Evolutionary conservation across 2,797 vertebrate genomes (phyloP).

Genomic region (Sebastes diploproa): DNA sequence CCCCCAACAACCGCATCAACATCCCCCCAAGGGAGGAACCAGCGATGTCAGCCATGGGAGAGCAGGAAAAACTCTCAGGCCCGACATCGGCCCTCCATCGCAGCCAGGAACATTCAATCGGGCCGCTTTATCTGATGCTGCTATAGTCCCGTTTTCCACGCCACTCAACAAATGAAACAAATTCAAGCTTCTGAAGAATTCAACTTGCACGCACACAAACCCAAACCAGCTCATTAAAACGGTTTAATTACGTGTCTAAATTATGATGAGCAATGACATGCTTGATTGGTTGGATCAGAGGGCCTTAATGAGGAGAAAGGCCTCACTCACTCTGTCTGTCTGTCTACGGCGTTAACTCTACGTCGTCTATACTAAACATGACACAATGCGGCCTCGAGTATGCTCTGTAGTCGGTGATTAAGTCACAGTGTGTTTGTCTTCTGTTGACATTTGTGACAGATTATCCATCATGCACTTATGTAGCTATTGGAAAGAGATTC

Average conservation of each 20-base stretch:
- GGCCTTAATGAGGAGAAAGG: slow-evolving; percentile 64
- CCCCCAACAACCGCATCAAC: slow-evolving; percentile 41
- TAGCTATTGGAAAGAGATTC: background rate
- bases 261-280: slow-evolving; percentile 80
- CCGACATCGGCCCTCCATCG: background rate
- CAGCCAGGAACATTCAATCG: slow-evolving; percentile 41
- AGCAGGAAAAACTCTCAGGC: slow-evolving; percentile 46
- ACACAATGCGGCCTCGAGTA: slow-evolving; percentile 47
- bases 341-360: slow-evolving; percentile 29
- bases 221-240: slow-evolving; percentile 63
- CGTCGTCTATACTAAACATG: slow-evolving; percentile 24
- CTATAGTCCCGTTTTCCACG: background rate
- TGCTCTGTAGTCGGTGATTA: background rate
- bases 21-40: slow-evolving; percentile 48
- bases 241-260: slow-evolving; percentile 68
- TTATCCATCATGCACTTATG: background rate
- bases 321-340: slow-evolving; percentile 39
- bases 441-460: slow-evolving; percentile 9
- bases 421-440: slow-evolving; percentile 36
- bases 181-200: slow-evolving; percentile 18
- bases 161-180: background rate
- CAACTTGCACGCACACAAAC: slow-evolving; percentile 12
- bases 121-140: slow-evolving; percentile 4
- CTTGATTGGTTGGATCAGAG: slow-evolving; percentile 75
- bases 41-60: slow-evolving; percentile 44